Evolutionary conservation across 2,113 vertebrate species (phyloP), one percentile per base, ranked within the genome.

Genomic region (Oryzias woworae): DNA sequence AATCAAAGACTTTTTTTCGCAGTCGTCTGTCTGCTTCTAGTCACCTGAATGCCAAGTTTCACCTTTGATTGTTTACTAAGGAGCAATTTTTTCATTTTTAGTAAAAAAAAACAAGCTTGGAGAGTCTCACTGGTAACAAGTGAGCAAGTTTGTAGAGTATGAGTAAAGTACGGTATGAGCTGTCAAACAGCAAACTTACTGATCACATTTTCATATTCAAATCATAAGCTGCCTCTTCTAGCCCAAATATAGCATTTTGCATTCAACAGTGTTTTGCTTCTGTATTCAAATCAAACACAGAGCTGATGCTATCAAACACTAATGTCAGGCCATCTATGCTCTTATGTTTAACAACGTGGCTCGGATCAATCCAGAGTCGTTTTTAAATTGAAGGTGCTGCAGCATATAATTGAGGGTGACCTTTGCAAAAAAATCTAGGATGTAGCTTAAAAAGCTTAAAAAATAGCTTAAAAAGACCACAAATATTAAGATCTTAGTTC

Each of bases 351-450:
- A 64, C 42, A 15, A 15, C 20, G 17, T 20, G 62, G 60, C 10
- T 53, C 54, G 69, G 62, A 67, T 56, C 69, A 65, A 53, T 53
- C 20, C 24, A 53, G 54, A 53, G 70, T 75, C 85, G 71, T 66
- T 72, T 77, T 83, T 15, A 14, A 71, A 60, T 24, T 51, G 61
- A 77, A 75, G 91, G 91, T 90, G 84, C 91, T 91, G 66, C 73
- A 0, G 69, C 84, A 85, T 79, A 89, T 81, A 81, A 77, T 66
- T 69, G 24, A 42, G 80, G 71, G 73, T 81, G 87, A 92, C 91
- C 91, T 92, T 88, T 80, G 77, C 46, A 86, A 87, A 88, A 86
- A 84, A 85, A 74, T 72, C 71, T 88, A 85, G 87, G 89, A 92
- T 92, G 20, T 20, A 1, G 82, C 84, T 70, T 82, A 87, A 36